Percentiles rank a stretch among this genome's conserved stretches.
Conservation (phyloP, 2,113 vertebrate species). For the Rana temporaria region DNA sequence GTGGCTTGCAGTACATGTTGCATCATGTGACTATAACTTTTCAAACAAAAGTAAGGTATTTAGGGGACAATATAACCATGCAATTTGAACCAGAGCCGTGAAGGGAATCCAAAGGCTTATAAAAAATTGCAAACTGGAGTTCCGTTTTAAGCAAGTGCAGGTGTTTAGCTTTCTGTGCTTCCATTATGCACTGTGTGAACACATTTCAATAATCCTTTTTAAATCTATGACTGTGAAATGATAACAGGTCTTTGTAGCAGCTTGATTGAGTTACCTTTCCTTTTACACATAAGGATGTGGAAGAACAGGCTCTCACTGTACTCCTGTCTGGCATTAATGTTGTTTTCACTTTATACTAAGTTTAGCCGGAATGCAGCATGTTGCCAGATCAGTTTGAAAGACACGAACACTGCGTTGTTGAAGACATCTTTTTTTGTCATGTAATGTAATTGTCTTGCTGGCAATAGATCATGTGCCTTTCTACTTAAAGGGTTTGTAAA, state of each 20-base stretch:
- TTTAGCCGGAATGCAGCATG: slow-evolving; percentile 45
- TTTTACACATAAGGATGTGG: not conserved
- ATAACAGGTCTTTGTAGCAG: slow-evolving; percentile 44
- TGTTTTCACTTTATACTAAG: slow-evolving; percentile 59
- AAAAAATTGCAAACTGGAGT: not conserved
- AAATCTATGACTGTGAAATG: slow-evolving; percentile 16
- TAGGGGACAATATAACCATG: too few relatives aligned
- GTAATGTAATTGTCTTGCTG: not conserved
- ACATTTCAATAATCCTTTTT: slow-evolving; percentile 28
- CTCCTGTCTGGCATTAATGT: slow-evolving; percentile 51
- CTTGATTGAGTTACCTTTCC: slow-evolving; percentile 17
- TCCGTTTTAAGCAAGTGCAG: slow-evolving; percentile 26
- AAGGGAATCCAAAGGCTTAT: too few relatives aligned
- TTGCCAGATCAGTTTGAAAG: not conserved
- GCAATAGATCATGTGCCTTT: not conserved
- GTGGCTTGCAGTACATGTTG: too few relatives aligned
- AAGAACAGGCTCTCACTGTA: slow-evolving; percentile 49
- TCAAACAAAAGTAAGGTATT: too few relatives aligned
- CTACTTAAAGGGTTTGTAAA: too few relatives aligned
- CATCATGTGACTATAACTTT: too few relatives aligned
- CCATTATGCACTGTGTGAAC: not conserved
- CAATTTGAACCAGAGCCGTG: too few relatives aligned
- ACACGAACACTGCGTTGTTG: not conserved
- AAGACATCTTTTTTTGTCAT: not conserved
- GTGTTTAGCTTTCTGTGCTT: not conserved